Evolutionary conservation across 1,140 invertebrate species (phyloP).

Genomic region (Drosophila parvula): DNA sequence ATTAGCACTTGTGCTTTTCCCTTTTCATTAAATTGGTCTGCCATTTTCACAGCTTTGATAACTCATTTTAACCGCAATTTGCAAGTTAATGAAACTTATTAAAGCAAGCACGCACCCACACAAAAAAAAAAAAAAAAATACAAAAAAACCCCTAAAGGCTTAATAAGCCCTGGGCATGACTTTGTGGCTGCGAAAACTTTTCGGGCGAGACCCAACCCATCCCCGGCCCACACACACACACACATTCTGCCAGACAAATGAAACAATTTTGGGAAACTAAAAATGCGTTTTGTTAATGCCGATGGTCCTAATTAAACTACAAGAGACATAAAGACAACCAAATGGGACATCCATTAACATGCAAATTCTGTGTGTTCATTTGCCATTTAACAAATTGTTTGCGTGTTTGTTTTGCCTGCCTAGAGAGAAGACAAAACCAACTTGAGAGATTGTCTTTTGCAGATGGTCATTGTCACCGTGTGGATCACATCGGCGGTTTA

Average conservation of each 20-base stretch:
- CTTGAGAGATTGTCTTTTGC: conserved; percentile 57
- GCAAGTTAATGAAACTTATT: conserved; percentile 65
- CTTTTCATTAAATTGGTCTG: neutral
- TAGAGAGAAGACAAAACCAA: conserved; percentile 5
- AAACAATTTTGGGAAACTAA: conserved; percentile 56
- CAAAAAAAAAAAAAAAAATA: neutral
- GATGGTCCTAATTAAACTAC: conserved; percentile 59
- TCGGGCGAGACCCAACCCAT: conserved; percentile 1
- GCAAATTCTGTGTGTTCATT: conserved; percentile 52
- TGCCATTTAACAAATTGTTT: conserved; percentile 68
- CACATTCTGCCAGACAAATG: conserved; percentile 25
- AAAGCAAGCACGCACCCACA: conserved; percentile 29
- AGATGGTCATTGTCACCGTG: conserved; percentile 89
- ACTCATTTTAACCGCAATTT: conserved; percentile 58
- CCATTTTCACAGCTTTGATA: conserved; percentile 47
- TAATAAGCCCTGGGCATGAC: conserved; percentile 52
- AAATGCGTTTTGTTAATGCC: conserved; percentile 58
- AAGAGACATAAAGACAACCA: conserved; percentile 32
- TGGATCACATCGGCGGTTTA: conserved; percentile 91
- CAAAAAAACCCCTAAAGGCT: conserved; percentile 51
- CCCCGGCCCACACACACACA: neutral
- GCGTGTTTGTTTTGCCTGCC: conserved; percentile 33
- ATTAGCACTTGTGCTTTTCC: neutral
- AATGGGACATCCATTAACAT: conserved; percentile 42
- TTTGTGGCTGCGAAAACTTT: conserved; percentile 41